A percentile compares a stretch with the other conserved stretches of the same genome.
Conservation (phyloP, 2,888 invertebrate genomes). For the Vannuccia rotundouncinata region DNA sequence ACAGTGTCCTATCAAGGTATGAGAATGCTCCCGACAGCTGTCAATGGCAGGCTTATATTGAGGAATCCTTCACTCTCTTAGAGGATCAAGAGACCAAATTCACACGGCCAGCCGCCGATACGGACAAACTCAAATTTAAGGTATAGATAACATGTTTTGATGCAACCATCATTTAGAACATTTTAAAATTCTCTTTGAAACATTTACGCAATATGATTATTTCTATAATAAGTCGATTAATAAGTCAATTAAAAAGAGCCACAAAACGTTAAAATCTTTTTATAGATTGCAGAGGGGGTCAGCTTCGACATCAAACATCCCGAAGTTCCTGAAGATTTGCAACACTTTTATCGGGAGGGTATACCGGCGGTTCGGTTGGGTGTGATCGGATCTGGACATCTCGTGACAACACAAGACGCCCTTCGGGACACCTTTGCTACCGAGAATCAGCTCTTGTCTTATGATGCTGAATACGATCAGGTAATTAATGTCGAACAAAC, state of each 20-base stretch:
- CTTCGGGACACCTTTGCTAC: constrained; percentile 78
- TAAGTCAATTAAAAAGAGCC: background rate
- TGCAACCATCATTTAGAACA: background rate
- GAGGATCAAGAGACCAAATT: constrained; percentile 55
- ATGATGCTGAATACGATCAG: constrained; percentile 91
- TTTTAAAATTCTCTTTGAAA: background rate
- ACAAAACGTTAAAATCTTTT: background rate
- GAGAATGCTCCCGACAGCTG: constrained; percentile 43
- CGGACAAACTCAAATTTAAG: constrained; percentile 47
- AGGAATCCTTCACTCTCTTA: constrained; percentile 65
- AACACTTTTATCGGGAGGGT: constrained; percentile 25
- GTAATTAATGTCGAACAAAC: background rate
- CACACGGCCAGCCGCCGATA: constrained; percentile 48
- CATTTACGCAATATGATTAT: too few relatives aligned
- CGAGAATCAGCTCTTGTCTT: constrained; percentile 74
- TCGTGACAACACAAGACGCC: constrained; percentile 71
- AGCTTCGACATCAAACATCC: constrained; percentile 47
- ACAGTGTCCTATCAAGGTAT: constrained; percentile 41
- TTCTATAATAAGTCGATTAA: background rate
- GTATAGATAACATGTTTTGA: background rate
- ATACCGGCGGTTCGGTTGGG: constrained; percentile 67
- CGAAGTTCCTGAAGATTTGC: constrained; percentile 44
- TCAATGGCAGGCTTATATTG: constrained; percentile 73
- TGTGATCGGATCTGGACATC: constrained; percentile 74
- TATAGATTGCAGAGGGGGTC: constrained; percentile 29